Percentiles rank a stretch among this genome's conserved stretches.
Conservation (phyloP, 2,113 vertebrate species). For the Sylvietta virens region DNA sequence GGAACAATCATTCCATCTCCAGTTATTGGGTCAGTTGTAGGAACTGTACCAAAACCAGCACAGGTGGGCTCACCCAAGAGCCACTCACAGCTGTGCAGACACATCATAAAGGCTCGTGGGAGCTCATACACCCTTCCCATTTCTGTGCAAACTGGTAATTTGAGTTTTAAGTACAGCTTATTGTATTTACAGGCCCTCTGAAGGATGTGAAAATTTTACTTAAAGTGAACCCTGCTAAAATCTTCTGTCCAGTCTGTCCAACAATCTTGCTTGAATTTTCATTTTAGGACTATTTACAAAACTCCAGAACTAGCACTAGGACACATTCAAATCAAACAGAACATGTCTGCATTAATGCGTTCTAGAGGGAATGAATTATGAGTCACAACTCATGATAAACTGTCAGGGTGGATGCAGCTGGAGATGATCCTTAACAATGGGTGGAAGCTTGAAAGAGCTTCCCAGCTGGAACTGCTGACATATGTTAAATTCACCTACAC, state of each 20-base stretch:
- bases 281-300: not conserved
- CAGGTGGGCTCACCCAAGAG: not conserved
- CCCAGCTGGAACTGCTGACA: not conserved
- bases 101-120: rapidly evolving
- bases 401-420: not conserved
- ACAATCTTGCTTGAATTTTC: not conserved
- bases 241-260: not conserved
- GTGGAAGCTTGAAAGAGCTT: not conserved
- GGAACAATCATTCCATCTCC: not conserved
- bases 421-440: not conserved
- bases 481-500: not conserved
- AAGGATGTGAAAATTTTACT: not conserved
- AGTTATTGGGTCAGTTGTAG: not conserved
- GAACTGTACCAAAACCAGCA: not conserved
- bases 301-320: not conserved
- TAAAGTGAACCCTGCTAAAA: not conserved
- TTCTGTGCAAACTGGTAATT: not conserved
- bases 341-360: not conserved
- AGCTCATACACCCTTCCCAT: not conserved
- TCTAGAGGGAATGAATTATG: not conserved
- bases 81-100: not conserved
- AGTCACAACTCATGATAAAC: constrained; percentile 30
- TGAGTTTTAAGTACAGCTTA: not conserved
- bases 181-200: not conserved
- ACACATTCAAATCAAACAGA: not conserved